Percentiles rank a stretch among this genome's conserved stretches.
These are phyloP conservation scores for Strix aluco DNA, from an alignment of 2,113 vertebrate species.

Conservation along the genomic window DNA sequence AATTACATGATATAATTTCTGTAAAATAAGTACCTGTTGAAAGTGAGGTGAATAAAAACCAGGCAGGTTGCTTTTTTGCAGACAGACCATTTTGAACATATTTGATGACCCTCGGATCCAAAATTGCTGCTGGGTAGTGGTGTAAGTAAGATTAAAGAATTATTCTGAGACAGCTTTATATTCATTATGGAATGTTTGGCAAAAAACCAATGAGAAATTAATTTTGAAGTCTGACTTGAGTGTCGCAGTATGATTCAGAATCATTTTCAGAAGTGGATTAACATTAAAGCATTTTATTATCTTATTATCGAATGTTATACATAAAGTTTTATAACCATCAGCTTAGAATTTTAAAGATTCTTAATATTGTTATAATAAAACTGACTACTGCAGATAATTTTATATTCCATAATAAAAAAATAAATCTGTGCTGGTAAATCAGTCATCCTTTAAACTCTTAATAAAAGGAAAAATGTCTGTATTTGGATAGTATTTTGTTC, in stretches of 20 bases:
- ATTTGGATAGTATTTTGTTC: neutral
- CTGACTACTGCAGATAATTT: conserved; percentile 48
- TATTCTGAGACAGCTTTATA: neutral
- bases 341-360: conserved; percentile 58
- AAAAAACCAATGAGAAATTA: conserved; percentile 13
- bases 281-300: conserved; percentile 61
- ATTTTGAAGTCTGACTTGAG: conserved; percentile 32
- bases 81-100: neutral
- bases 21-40: neutral
- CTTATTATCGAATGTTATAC: conserved; percentile 54
- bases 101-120: neutral
- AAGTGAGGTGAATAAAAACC: neutral
- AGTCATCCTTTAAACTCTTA: conserved; percentile 40
- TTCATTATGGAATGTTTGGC: neutral
- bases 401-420: conserved; percentile 59
- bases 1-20: neutral
- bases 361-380: conserved; percentile 57
- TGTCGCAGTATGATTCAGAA: neutral
- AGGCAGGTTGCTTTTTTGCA: neutral
- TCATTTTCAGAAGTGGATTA: conserved; percentile 39
- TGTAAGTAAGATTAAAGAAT: neutral
- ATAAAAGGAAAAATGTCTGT: conserved; percentile 13
- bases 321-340: conserved; percentile 58
- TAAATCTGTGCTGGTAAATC: conserved; percentile 30
- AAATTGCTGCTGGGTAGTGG: neutral